A percentile compares a stretch with the other conserved stretches of the same genome.
Evolutionary conservation across 2,888 invertebrate species (phyloP).

Genomic region (Aporophyla lueneburgensis): DNA sequence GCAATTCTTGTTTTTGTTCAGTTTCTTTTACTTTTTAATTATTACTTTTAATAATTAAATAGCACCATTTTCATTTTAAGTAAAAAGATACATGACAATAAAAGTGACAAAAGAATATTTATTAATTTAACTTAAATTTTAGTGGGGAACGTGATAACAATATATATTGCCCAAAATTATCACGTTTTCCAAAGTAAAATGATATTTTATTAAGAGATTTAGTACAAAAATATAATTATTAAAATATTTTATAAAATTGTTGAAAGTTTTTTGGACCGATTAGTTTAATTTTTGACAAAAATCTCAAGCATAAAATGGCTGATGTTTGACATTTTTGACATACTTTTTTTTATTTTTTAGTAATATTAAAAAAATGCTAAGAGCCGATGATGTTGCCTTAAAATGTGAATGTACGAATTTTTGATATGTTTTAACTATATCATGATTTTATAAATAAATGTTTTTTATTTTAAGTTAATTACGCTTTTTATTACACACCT

Average conservation of each 20-base stretch:
- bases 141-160: conserved; percentile 72
- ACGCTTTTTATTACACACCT: conserved; percentile 74
- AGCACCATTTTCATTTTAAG: conserved; percentile 41
- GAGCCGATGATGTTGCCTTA: conserved; percentile 83
- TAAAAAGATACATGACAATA: conserved; percentile 58
- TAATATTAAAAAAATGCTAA: conserved; percentile 61
- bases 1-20: conserved; percentile 51
- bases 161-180: conserved; percentile 75
- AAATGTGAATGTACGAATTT: conserved; percentile 79
- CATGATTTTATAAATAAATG: conserved; percentile 86
- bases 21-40: conserved; percentile 29
- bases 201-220: conserved; percentile 64
- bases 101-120: conserved; percentile 66
- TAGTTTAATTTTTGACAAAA: conserved; percentile 78
- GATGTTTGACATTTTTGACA: conserved; percentile 88
- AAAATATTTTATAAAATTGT: conserved; percentile 64
- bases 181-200: conserved; percentile 68
- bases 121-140: conserved; percentile 60
- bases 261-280: conserved; percentile 72
- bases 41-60: conserved; percentile 46
- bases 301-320: conserved; percentile 88
- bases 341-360: conserved; percentile 60
- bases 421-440: conserved; percentile 81
- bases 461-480: conserved; percentile 86
- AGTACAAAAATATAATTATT: conserved; percentile 69